These are phyloP conservation scores for Aromia moschata DNA, from an alignment of 2,888 invertebrate species.

Conservation along the genomic window DNA sequence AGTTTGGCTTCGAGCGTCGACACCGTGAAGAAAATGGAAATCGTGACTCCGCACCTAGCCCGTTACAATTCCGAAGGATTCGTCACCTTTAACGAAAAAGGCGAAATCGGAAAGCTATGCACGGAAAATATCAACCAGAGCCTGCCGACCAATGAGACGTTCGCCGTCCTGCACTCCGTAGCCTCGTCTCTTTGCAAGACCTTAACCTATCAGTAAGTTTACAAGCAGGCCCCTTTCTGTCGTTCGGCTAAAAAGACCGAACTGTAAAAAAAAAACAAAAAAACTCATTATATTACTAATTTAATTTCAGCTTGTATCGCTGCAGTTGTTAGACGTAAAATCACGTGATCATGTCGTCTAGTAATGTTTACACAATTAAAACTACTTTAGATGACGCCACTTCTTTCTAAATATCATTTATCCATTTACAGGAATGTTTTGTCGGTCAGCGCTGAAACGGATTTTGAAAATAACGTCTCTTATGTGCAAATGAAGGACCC, in stretches of 20 bases:
- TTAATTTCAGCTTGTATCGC: no score
- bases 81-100: slow-evolving; percentile 86
- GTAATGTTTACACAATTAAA: no score
- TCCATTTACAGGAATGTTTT: slow-evolving; percentile 73
- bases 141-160: slow-evolving; percentile 61
- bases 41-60: slow-evolving; percentile 75
- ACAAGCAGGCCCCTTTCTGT: no score
- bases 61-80: slow-evolving; percentile 81
- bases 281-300: no score
- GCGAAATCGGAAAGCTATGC: slow-evolving; percentile 81
- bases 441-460: slow-evolving; percentile 73
- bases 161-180: slow-evolving; percentile 69
- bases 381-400: no score
- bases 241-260: no score
- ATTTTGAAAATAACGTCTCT: slow-evolving; percentile 68
- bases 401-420: no score
- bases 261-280: no score
- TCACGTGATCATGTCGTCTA: no score
- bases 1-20: slow-evolving; percentile 77
- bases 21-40: slow-evolving; percentile 70
- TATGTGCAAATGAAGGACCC: slow-evolving; percentile 88
- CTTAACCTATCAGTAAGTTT: slow-evolving; percentile 77
- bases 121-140: slow-evolving; percentile 78
- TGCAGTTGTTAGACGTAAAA: no score
- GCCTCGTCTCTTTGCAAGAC: slow-evolving; percentile 82